Evolutionary conservation across 2,113 vertebrate species (phyloP), one percentile per base, ranked within the genome.

Genomic region (Glaucidium brasilianum): DNA sequence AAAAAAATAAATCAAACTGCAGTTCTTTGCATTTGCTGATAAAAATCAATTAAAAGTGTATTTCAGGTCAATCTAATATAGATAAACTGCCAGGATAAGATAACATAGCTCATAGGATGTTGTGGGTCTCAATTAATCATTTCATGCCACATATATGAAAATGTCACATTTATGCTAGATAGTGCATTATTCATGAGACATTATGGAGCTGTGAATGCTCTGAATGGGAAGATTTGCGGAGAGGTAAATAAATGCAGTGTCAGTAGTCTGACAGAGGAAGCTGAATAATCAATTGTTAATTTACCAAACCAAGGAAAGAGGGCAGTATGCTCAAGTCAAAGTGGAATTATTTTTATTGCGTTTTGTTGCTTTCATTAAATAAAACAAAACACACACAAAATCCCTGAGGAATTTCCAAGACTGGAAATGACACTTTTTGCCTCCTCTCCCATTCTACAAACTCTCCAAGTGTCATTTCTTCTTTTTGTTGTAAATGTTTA

Each of bases 21-120:
- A 85, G 71, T n/a, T 86, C 60, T 83, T 74, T 0, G 17, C 37
- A 69, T n/a, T 69, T 77, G 67, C 69, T 88, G 79, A 53, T 67
- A 80, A 92, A 94, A 96, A 88, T 90, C 71, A 94, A 92, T 92
- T 93, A 75, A 74, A 95, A 92, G 56, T 50, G 32, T 71, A 76
- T 85, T 93, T 88, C 53, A 45, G 78, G 75, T 90, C 85, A 88
- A 58, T 62, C 63, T 94, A 78, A 88, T 88, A 71, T 25, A 72
- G 68, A 79, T 72, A 75, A 88, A 72, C 41, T 72, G 72, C 72
- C 55, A 80, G 55, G 59, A 45, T n/a, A 75, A 85, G 35, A 66
- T 53, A 76, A 80, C 39, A 64, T 63, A 85, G 86, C 91, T 92
- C 92, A 73, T 18, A 52, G 58, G 49, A 34, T 52, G 75, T 16